phyloP scores from a whole-genome alignment of 2,888 invertebrate genomes.

The Zaprionus bogoriensis region DNA sequence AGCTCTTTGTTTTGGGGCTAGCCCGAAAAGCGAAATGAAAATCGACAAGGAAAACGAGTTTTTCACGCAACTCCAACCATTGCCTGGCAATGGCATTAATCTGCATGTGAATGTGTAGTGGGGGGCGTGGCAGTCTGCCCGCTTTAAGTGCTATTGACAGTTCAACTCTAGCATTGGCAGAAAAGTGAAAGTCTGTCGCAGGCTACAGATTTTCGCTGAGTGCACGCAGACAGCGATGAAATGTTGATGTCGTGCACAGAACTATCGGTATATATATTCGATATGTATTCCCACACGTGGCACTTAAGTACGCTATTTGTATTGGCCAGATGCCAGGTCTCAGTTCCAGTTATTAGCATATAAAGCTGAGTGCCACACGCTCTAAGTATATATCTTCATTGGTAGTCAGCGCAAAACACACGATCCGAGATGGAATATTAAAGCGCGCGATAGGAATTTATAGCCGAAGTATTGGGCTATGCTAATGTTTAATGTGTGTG shows the following conservation, averaged over 20 bases:
- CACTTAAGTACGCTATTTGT: constrained; percentile 8
- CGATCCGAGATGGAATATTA: neutral
- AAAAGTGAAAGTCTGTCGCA: constrained; percentile 44
- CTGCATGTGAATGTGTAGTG: constrained; percentile 16
- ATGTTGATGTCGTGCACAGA: neutral
- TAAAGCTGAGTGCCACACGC: neutral
- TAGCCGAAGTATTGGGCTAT: neutral
- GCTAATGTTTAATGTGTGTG: neutral
- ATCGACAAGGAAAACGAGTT: constrained; percentile 47
- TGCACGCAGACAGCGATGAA: neutral
- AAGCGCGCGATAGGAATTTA: neutral
- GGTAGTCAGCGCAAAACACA: neutral
- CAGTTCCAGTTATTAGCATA: neutral
- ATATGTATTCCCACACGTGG: too few relatives aligned
- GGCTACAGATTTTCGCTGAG: neutral
- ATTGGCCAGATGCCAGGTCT: neutral
- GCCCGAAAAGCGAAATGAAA: constrained; percentile 38
- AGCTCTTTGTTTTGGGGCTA: too few relatives aligned
- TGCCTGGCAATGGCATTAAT: constrained; percentile 43
- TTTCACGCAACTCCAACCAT: constrained; percentile 28
- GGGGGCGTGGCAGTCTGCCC: constrained; percentile 28
- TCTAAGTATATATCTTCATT: constrained; percentile 1
- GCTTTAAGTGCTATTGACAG: constrained; percentile 31
- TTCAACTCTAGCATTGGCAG: constrained; percentile 29
- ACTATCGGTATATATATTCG: too few relatives aligned